These are phyloP conservation scores for Bovichtus variegatus DNA, from an alignment of 2,797 vertebrate species.

Conservation along the genomic window DNA sequence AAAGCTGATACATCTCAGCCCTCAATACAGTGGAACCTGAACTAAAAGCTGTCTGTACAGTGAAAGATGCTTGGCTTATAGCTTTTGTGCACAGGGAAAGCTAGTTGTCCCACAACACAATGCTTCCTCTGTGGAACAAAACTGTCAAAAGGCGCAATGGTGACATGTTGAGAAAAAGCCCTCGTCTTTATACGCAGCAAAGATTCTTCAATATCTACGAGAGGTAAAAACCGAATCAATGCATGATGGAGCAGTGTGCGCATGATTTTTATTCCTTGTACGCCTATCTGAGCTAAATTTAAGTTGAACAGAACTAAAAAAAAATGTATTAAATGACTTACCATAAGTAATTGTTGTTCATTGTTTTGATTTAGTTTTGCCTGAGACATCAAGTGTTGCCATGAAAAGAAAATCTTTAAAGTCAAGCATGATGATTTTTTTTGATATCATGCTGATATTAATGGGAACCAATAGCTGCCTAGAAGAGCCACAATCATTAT, in stretches of 20 bases:
- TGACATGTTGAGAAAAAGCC: constrained; percentile 8
- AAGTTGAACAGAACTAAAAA: neutral
- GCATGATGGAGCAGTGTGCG: neutral
- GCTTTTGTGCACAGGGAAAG: neutral
- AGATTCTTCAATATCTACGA: neutral
- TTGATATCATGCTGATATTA: neutral
- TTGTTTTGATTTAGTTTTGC: constrained; percentile 4
- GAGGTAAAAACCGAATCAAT: neutral
- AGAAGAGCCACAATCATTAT: neutral
- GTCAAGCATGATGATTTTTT: neutral
- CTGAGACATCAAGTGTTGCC: neutral
- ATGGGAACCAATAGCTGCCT: neutral
- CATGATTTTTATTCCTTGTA: neutral
- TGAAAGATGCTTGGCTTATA: neutral
- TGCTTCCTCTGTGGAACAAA: constrained; percentile 15
- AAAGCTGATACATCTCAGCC: neutral
- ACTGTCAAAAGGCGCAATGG: neutral
- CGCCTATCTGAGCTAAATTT: neutral
- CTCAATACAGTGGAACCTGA: neutral
- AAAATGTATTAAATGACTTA: neutral
- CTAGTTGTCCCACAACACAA: neutral
- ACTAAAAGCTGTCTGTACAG: neutral
- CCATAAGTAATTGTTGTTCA: neutral
- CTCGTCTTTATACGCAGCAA: neutral
- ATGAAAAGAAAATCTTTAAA: neutral